phyloP scores from a whole-genome alignment of 2,888 invertebrate species.

The Gonocerus acuteangulatus region DNA sequence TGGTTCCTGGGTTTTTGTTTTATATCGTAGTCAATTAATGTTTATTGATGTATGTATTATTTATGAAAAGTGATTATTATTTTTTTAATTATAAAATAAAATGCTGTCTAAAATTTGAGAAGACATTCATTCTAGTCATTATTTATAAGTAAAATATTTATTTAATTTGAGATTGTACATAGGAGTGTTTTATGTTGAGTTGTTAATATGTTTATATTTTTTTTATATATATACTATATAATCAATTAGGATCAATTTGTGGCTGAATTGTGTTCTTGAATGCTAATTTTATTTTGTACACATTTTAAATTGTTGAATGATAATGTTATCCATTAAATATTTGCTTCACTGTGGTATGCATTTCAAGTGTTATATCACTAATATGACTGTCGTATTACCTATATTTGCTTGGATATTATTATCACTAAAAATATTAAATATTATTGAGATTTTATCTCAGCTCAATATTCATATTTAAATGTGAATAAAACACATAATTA shows the following conservation, averaged over 20 bases:
- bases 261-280: neutral
- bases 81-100: too few species aligned
- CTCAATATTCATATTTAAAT: neutral
- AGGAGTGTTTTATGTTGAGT: slow-evolving; percentile 17
- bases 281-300: neutral
- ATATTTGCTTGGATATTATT: too few species aligned
- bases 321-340: neutral
- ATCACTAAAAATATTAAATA: neutral
- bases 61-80: neutral
- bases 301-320: neutral
- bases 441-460: neutral
- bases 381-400: too few species aligned
- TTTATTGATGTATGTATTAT: neutral
- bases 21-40: neutral
- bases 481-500: neutral
- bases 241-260: neutral
- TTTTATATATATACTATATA: neutral
- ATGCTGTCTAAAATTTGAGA: neutral
- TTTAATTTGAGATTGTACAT: neutral
- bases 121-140: slow-evolving; percentile 26
- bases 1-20: neutral
- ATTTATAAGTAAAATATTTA: slow-evolving; percentile 24
- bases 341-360: neutral
- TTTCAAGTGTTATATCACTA: neutral
- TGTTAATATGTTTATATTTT: slow-evolving; percentile 8